Percentiles rank a stretch among this genome's conserved stretches.
These are phyloP conservation scores for Calliphora vomitoria DNA, from an alignment of 2,888 invertebrate species.

Conservation along the genomic window DNA sequence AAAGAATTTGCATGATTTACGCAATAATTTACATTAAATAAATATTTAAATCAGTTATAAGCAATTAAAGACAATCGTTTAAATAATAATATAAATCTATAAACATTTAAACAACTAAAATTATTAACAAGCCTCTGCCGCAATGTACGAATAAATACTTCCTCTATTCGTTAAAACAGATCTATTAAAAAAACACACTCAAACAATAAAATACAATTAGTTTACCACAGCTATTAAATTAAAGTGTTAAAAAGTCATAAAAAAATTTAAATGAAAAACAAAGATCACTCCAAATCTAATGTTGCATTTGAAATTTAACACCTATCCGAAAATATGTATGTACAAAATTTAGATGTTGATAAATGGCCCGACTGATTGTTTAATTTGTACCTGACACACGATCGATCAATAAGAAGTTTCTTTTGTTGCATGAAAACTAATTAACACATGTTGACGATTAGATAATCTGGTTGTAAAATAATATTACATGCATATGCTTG, in stretches of 20 bases:
- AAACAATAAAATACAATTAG: conserved; percentile 32
- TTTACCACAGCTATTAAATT: conserved; percentile 17
- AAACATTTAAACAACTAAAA: not conserved
- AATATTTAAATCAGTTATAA: not conserved
- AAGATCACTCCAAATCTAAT: conserved; percentile 16
- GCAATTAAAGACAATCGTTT: not conserved
- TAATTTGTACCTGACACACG: conserved; percentile 18
- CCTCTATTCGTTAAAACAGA: conserved; percentile 8
- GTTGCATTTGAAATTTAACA: conserved; percentile 36
- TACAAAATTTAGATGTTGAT: conserved; percentile 12
- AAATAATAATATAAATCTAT: not conserved
- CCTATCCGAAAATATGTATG: not conserved
- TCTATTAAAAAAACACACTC: not conserved
- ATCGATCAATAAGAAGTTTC: conserved; percentile 13
- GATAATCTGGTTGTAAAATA: conserved; percentile 28
- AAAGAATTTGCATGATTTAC: not conserved
- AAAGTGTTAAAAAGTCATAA: conserved; percentile 36
- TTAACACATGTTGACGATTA: conserved; percentile 31
- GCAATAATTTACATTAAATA: not conserved
- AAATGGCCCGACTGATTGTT: not conserved
- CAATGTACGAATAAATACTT: conserved; percentile 27
- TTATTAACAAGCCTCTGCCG: not conserved
- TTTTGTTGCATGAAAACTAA: conserved; percentile 25
- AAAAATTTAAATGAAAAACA: conserved; percentile 1
- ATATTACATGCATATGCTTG: not conserved